Evolutionary conservation across 2,888 invertebrate species (phyloP), one percentile per base, ranked within the genome.

Genomic region (Apotomis betuletana): DNA sequence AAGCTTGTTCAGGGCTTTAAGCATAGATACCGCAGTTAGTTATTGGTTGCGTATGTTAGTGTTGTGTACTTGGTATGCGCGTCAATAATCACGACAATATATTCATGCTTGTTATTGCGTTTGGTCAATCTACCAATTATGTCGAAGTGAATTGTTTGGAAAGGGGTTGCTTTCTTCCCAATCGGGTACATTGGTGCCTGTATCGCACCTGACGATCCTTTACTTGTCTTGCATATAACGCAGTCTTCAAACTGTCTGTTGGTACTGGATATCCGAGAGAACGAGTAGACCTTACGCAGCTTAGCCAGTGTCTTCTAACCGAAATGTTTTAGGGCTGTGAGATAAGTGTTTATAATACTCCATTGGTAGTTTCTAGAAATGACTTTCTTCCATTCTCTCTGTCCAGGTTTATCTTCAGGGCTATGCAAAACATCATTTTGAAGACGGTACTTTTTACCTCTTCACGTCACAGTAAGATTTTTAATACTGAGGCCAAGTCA

Each of bases 401-500:
- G 27, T 27, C 27, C 27, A 27, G 49, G 36, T 12, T 51, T 12
- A n/a, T 12, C 3, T 5, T 61, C 61, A 13, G n/a, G 15, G 10
- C 49, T 15, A 15, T 61, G 49, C 12, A 61, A 9, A 10, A 61
- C 12, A 12, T 61, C 27, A 49, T 61, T 49, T 10, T 12, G 8
- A 10, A 61, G 49, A 4, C 49, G 49, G 36, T 61, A 61, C n/a
- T 60, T 44, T 61, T 9, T 10, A 49, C 46, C 6, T 49, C 49
- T 27, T 55, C 36, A 8, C 62, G 64, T 38, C 15, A 58, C 41
- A 64, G 52, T 52, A 70, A 8, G 12, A 15, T 44, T 13, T 59
- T 55, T 46, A 70, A 64, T 6, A 70, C 59, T 1, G 15, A 8
- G n/a, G 59, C 10, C 41, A 70, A 51, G 1, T 70, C 64, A 1